Percentiles rank a stretch among this genome's conserved stretches.
Evolutionary conservation across 2,888 invertebrate species (phyloP).

Genomic region (Melanostoma scalare): DNA sequence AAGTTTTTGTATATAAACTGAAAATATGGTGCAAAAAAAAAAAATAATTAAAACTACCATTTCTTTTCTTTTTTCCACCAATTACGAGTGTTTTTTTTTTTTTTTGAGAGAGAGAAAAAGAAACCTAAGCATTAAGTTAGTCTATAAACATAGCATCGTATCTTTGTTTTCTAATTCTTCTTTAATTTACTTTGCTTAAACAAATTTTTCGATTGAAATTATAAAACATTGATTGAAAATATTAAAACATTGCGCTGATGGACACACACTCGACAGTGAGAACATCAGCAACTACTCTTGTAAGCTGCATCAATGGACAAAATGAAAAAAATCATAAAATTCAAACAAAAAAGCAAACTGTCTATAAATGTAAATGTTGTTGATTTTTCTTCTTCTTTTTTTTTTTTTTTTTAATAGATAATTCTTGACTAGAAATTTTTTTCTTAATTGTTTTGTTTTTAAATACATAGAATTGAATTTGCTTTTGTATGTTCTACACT

Average conservation of each 20-base stretch:
- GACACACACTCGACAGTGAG: slow-evolving; percentile 50
- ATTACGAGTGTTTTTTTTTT: slow-evolving; percentile 45
- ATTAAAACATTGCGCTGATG: slow-evolving; percentile 16
- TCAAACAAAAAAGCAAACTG: slow-evolving; percentile 45
- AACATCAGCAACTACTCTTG: slow-evolving; percentile 54
- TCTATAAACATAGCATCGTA: slow-evolving; percentile 46
- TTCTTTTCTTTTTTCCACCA: slow-evolving; percentile 20
- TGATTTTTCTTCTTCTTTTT: slow-evolving; percentile 5
- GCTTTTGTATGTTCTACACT: slow-evolving; percentile 34
- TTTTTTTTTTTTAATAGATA: slow-evolving; percentile 35
- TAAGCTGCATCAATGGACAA: slow-evolving; percentile 58
- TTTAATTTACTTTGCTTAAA: slow-evolving; percentile 49
- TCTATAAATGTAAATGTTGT: slow-evolving; percentile 25
- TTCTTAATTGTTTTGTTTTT: slow-evolving; percentile 34
- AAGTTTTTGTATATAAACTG: slow-evolving; percentile 40
- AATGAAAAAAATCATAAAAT: slow-evolving; percentile 53
- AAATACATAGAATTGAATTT: slow-evolving; percentile 53
- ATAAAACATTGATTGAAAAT: slow-evolving; percentile 35
- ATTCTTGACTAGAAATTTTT: slow-evolving; percentile 69
- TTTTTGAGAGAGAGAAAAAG: slow-evolving; percentile 30
- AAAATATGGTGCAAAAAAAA: slow-evolving; percentile 58
- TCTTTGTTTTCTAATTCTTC: slow-evolving; percentile 32
- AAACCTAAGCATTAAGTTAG: slow-evolving; percentile 27
- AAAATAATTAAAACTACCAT: slow-evolving; percentile 50
- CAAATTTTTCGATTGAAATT: slow-evolving; percentile 45